phyloP scores from a whole-genome alignment of 2,888 invertebrate genomes.

The Mechanitis messenoides region DNA sequence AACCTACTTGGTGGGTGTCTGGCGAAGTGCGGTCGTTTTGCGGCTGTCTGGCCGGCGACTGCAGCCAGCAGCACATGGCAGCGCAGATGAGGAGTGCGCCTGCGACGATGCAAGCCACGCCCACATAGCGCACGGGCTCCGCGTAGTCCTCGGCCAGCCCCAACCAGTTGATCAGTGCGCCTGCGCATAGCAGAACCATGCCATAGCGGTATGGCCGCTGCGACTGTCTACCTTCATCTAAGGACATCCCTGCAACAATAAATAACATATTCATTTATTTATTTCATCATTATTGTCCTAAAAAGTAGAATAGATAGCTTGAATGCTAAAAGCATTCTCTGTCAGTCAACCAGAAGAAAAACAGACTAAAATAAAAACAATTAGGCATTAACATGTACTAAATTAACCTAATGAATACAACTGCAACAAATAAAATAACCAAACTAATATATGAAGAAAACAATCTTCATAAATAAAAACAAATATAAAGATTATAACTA shows the following conservation, averaged over 20 bases:
- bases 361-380: too few species aligned
- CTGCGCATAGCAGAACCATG: constrained; percentile 83
- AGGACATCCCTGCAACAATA: constrained; percentile 77
- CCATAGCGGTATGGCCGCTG: constrained; percentile 85
- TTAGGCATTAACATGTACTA: too few species aligned
- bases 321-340: too few species aligned
- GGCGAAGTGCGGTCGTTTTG: constrained; percentile 62
- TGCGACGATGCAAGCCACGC: constrained; percentile 84
- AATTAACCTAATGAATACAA: too few species aligned
- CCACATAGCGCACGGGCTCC: constrained; percentile 83
- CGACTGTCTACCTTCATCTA: constrained; percentile 80
- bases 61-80: constrained; percentile 85
- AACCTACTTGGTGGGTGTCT: constrained; percentile 68
- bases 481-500: not conserved
- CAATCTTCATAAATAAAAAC: not conserved
- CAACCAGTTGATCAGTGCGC: constrained; percentile 84
- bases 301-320: too few species aligned
- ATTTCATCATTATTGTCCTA: not conserved
- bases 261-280: constrained; percentile 5
- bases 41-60: constrained; percentile 69
- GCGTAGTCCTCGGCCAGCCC: constrained; percentile 84
- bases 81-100: constrained; percentile 83
- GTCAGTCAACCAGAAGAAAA: too few species aligned
- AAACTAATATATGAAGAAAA: too few species aligned
- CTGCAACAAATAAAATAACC: too few species aligned